Conservation (phyloP, 2,797 vertebrate species). For the Micromesistius poutassou region DNA sequence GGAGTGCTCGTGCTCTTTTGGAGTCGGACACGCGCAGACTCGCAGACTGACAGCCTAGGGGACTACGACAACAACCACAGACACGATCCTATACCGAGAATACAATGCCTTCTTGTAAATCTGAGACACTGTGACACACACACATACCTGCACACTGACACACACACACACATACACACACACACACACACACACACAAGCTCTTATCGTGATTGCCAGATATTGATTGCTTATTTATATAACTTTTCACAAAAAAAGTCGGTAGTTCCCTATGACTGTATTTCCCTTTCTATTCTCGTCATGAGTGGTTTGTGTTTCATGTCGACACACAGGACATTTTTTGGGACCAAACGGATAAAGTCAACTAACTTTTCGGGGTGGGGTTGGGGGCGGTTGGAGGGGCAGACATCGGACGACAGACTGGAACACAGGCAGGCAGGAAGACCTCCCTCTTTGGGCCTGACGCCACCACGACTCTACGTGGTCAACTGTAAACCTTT, state of each 20-base stretch:
- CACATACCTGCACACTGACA: slow-evolving; percentile 28
- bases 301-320: slow-evolving; percentile 36
- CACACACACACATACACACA: slow-evolving; percentile 21
- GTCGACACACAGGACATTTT: slow-evolving; percentile 27
- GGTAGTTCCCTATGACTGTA: slow-evolving; percentile 27
- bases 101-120: slow-evolving; percentile 40
- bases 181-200: slow-evolving; percentile 30
- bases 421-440: slow-evolving; percentile 14
- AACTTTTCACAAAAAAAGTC: slow-evolving; percentile 26
- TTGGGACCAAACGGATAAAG: slow-evolving; percentile 52
- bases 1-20: slow-evolving; percentile 44
- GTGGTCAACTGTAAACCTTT: slow-evolving; percentile 56
- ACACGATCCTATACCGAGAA: slow-evolving; percentile 19
- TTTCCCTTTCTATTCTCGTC: slow-evolving; percentile 45
- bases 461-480: slow-evolving; percentile 61
- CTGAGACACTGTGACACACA: slow-evolving; percentile 53
- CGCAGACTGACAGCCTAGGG: slow-evolving; percentile 34
- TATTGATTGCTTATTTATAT: slow-evolving; percentile 29
- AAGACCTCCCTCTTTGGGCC: slow-evolving; percentile 17
- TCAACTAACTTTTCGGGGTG: slow-evolving; percentile 23
- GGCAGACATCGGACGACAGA: slow-evolving; percentile 23
- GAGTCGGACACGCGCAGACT: slow-evolving; percentile 34
- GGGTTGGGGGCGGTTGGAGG: background rate
- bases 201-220: slow-evolving; percentile 10
- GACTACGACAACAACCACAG: slow-evolving; percentile 24